Conservation (phyloP, 2,797 vertebrate species). For the Anolis apletophallus region DNA sequence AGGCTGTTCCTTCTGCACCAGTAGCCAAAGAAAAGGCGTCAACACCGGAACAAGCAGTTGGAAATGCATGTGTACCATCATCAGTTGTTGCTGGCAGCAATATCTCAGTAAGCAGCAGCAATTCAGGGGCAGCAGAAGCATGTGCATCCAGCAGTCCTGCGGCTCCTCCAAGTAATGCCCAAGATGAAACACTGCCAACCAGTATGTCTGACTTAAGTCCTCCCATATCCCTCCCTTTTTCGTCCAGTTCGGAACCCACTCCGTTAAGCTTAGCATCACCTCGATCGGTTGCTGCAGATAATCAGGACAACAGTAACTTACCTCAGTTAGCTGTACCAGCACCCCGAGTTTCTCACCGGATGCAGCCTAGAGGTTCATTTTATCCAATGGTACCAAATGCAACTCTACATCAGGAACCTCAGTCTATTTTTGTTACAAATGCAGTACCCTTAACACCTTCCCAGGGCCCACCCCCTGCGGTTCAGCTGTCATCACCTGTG, state of each 20-base stretch:
- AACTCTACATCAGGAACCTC: conserved; percentile 87
- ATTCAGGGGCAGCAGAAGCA: conserved; percentile 76
- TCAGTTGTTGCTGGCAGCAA: conserved; percentile 70
- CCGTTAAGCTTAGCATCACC: conserved; percentile 83
- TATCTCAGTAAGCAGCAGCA: conserved; percentile 79
- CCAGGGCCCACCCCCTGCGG: conserved; percentile 81
- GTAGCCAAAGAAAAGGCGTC: conserved; percentile 86
- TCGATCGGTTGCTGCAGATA: conserved; percentile 82
- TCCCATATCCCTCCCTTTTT: conserved; percentile 81
- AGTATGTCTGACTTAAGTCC: conserved; percentile 76
- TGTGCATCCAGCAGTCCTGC: conserved; percentile 77
- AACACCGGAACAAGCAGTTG: conserved; percentile 74
- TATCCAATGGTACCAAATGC: conserved; percentile 88
- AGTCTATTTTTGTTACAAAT: conserved; percentile 90
- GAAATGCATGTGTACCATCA: conserved; percentile 64
- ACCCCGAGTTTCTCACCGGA: conserved; percentile 91
- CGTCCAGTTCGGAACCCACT: conserved; percentile 86
- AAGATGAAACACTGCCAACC: conserved; percentile 78
- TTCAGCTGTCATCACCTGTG: conserved; percentile 90
- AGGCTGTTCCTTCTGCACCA: conserved; percentile 80
- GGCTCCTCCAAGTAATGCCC: conserved; percentile 75
- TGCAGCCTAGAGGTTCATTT: conserved; percentile 93
- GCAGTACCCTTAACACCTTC: conserved; percentile 86
- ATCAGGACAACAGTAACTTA: conserved; percentile 90
- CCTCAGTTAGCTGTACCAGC: conserved; percentile 92